Evolutionary conservation across 2,113 vertebrate genomes (phyloP).

Genomic region (Erythrolamprus reginae): DNA sequence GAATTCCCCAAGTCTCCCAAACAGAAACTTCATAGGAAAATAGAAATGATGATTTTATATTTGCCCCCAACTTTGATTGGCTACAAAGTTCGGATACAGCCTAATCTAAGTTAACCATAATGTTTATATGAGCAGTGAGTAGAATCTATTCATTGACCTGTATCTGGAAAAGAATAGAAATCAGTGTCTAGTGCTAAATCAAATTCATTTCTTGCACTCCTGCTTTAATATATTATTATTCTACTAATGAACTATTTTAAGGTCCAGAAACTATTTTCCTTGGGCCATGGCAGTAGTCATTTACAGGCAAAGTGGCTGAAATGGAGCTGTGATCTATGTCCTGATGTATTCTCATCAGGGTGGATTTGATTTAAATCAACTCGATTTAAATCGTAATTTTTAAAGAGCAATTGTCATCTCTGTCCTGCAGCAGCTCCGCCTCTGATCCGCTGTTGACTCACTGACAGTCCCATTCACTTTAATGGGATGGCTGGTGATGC

Average conservation of each 20-base stretch:
- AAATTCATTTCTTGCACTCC: background rate
- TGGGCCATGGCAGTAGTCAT: background rate
- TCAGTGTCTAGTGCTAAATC: background rate
- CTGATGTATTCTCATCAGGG: background rate
- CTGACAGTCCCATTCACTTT: too few species aligned
- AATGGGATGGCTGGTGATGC: too few species aligned
- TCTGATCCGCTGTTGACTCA: too few species aligned
- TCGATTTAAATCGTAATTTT: too few species aligned
- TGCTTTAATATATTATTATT: constrained; percentile 2
- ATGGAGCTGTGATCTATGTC: background rate
- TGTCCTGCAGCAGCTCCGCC: too few species aligned
- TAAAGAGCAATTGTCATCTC: too few species aligned
- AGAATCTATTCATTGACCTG: background rate
- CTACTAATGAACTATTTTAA: constrained; percentile 10
- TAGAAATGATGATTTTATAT: background rate
- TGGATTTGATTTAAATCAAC: too few species aligned
- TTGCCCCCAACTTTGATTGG: background rate
- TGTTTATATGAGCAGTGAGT: background rate
- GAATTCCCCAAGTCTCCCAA: background rate
- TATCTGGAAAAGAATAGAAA: background rate
- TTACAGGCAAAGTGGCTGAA: background rate
- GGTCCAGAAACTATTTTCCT: background rate
- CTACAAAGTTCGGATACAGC: background rate
- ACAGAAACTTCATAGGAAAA: background rate
- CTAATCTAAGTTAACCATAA: constrained; percentile 2